These are phyloP conservation scores for Stigmatopora nigra DNA, from an alignment of 2,113 vertebrate genomes.

Conservation along the genomic window DNA sequence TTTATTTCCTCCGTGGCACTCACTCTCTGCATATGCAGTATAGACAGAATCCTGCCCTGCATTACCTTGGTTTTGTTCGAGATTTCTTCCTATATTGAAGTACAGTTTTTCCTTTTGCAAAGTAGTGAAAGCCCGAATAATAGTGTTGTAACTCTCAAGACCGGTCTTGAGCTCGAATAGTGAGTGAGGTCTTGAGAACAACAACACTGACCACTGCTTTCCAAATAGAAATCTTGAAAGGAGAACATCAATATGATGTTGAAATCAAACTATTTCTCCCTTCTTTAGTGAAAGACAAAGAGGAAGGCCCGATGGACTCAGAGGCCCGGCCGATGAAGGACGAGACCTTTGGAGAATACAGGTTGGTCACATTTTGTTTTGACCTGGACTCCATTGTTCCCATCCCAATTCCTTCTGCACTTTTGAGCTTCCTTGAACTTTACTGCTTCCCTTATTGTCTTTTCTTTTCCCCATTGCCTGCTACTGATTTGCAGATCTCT, in stretches of 20 bases:
- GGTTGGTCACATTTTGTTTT: constrained; percentile 61
- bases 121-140: too few relatives aligned
- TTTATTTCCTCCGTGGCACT: too few relatives aligned
- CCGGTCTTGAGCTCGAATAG: too few relatives aligned
- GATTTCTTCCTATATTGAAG: too few relatives aligned
- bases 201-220: background rate
- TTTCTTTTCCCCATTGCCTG: constrained; percentile 52
- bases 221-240: background rate
- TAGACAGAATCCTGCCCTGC: too few relatives aligned
- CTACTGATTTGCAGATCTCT: constrained; percentile 78
- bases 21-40: too few relatives aligned
- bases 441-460: constrained; percentile 46
- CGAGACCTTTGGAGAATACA: constrained; percentile 89
- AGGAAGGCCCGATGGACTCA: constrained; percentile 86
- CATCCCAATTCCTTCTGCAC: constrained; percentile 31
- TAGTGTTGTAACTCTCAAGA: too few relatives aligned
- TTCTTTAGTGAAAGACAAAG: constrained; percentile 85
- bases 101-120: background rate
- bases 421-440: constrained; percentile 47
- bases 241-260: constrained; percentile 19
- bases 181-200: background rate
- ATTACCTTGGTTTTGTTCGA: too few relatives aligned
- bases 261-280: constrained; percentile 16
- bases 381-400: constrained; percentile 2
- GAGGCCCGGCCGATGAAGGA: constrained; percentile 89